Base-by-base conservation (phyloP, 2,797 vertebrate genomes). In the Podarcis siculus region DNA sequence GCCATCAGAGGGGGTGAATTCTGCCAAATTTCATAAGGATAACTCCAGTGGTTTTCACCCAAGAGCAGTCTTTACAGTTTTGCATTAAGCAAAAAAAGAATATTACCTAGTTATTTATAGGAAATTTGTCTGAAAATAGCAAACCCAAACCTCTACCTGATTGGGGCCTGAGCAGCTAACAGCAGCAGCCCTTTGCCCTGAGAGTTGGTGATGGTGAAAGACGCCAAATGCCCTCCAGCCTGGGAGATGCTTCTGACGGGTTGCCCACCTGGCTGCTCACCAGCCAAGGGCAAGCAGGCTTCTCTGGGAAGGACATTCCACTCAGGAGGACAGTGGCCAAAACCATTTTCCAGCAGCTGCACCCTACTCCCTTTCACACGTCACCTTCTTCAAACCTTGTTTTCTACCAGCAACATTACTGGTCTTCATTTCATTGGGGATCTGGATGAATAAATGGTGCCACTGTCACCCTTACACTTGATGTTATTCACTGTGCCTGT, bases 191-290 rank as follows among this genome's bases (percentile, higher is more conserved):
- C 19, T 17, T 23, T 39, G 83, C n/a, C 9, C 32, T 23, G 42
- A 0, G 42, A 39, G 19, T 1, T 12, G n/a, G 71, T 39, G 39
- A 39, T 2, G 4, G 32, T 2, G 13, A 73, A 1, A 0, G 17
- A 45, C 1, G 27, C 2, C 55, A 49, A 8, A 10, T 0, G 23
- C 2, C 1, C 0, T 61, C 37, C 77, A 2, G 21, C 21, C 42
- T 39, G 3, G 0, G 0, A 25, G n/a, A 37, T 45, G 2, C 71
- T 23, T 37, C 35, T 25, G 8, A 15, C 3, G 3, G 17, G 49
- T 2, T 1, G 2, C 12, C 35, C 4, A 0, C 35, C 35, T 25
- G 12, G 55, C 37, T 72, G 19, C 17, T 27, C 82, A 5, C 32
- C 55, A 49, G 9, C 45, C 45, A 49, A 10, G 45, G 45, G 45